phyloP scores from a whole-genome alignment of 2,888 invertebrate genomes.

The Ornithoptera alexandrae region DNA sequence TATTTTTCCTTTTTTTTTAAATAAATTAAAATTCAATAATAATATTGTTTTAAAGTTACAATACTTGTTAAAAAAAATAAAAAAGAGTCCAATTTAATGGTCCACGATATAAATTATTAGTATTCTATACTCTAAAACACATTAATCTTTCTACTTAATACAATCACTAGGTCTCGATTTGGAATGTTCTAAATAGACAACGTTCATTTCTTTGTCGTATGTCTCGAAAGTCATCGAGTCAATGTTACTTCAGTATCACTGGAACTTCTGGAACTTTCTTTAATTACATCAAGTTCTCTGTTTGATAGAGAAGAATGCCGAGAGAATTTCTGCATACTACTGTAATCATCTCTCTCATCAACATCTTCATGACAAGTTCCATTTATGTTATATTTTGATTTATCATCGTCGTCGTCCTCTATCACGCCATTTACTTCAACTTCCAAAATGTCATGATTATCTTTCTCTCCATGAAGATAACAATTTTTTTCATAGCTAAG shows the following conservation, averaged over 20 bases:
- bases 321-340: conserved; percentile 67
- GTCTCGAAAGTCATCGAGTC: conserved; percentile 74
- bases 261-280: conserved; percentile 76
- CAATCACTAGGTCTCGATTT: conserved; percentile 41
- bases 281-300: conserved; percentile 75
- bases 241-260: conserved; percentile 78
- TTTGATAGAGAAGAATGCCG: conserved; percentile 73
- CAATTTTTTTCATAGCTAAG: conserved; percentile 71
- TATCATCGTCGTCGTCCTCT: conserved; percentile 61
- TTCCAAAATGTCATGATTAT: conserved; percentile 68
- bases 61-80: conserved; percentile 19
- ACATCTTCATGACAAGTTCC: conserved; percentile 57
- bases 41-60: neutral
- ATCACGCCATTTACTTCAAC: conserved; percentile 68
- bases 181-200: conserved; percentile 65
- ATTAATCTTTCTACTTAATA: conserved; percentile 45
- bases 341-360: conserved; percentile 71
- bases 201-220: conserved; percentile 65
- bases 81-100: conserved; percentile 63
- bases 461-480: conserved; percentile 57
- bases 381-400: conserved; percentile 58
- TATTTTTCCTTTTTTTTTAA: neutral
- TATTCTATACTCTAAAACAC: conserved; percentile 33
- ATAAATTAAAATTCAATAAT: neutral
- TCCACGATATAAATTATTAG: conserved; percentile 37